Conservation (phyloP, 30 jellyfish, hydroid and myxozoan genomes). For the Catostylus mosaicus region DNA sequence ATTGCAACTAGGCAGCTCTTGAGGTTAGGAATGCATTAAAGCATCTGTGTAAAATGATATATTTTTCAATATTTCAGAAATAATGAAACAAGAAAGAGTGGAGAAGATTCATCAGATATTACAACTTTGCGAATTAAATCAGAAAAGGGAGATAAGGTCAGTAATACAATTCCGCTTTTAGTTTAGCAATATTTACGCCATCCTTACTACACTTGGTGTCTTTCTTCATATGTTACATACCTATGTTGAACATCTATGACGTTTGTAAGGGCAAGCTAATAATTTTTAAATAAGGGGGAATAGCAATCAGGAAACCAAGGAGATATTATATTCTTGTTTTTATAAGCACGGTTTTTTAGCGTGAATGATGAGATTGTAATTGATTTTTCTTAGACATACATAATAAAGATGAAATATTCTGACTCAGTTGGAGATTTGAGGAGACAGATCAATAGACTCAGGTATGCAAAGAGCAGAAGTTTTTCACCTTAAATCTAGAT, state of each 20-base stretch:
- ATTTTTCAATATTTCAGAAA: not conserved
- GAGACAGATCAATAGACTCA: conserved; percentile 50
- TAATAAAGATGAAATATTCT: conserved; percentile 79
- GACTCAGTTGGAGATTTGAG: conserved; percentile 81
- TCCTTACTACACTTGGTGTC: too few species aligned
- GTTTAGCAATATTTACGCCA: too few species aligned
- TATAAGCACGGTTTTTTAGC: too few species aligned
- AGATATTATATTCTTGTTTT: not conserved
- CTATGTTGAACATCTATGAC: too few species aligned
- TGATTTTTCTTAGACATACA: conserved; percentile 59
- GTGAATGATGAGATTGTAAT: conserved; percentile 1
- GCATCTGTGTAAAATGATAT: too few species aligned
- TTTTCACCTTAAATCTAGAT: not conserved
- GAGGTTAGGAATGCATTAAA: too few species aligned
- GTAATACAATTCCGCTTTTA: too few species aligned
- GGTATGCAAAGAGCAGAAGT: conserved; percentile 42
- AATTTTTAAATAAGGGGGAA: too few species aligned
- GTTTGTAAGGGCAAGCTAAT: too few species aligned
- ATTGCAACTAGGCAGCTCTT: too few species aligned
- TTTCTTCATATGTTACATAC: too few species aligned
- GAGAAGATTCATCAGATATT: conserved; percentile 33
- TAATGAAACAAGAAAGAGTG: not conserved
- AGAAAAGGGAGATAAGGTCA: conserved; percentile 91
- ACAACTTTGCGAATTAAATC: conserved; percentile 90
- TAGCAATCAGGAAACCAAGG: too few species aligned